A percentile compares a stretch with the other conserved stretches of the same genome.
These are phyloP conservation scores for Zosterops hypoxanthus DNA, from an alignment of 2,113 vertebrate genomes.

Conservation along the genomic window DNA sequence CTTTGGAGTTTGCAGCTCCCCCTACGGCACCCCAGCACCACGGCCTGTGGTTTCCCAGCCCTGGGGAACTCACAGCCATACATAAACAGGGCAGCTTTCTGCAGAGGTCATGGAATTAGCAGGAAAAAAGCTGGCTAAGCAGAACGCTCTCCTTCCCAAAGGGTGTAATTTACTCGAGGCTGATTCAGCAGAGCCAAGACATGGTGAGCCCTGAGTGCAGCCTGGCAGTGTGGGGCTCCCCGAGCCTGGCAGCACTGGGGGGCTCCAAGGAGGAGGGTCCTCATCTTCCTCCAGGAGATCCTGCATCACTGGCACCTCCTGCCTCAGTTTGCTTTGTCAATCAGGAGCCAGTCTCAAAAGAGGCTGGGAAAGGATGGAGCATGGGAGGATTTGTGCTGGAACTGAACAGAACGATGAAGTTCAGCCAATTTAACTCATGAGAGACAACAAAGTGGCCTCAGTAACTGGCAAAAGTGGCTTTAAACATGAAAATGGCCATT, in stretches of 20 bases:
- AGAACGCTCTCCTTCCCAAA: not conserved
- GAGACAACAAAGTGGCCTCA: not conserved
- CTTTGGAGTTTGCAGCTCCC: not conserved
- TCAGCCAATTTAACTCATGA: not conserved
- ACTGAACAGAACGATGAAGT: not conserved
- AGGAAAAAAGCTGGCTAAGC: conserved; percentile 27
- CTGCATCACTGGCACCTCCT: not conserved
- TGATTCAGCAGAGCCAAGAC: conserved; percentile 13
- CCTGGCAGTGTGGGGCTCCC: not conserved
- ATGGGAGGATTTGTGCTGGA: not conserved
- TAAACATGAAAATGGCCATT: not conserved
- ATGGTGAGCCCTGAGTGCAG: rapidly evolving
- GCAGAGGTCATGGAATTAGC: conserved; percentile 30
- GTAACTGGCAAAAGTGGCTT: not conserved
- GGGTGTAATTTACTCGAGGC: conserved; percentile 41
- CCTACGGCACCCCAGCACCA: not conserved
- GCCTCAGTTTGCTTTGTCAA: not conserved
- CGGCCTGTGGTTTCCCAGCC: not conserved
- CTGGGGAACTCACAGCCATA: not conserved
- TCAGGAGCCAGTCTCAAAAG: not conserved
- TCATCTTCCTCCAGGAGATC: not conserved
- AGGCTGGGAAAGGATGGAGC: not conserved
- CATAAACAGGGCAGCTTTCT: not conserved
- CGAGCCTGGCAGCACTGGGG: not conserved
- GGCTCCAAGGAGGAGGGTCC: not conserved